Evolutionary conservation across 2,797 vertebrate species (phyloP), one percentile per base, ranked within the genome.

Genomic region (Acanthornis magna): DNA sequence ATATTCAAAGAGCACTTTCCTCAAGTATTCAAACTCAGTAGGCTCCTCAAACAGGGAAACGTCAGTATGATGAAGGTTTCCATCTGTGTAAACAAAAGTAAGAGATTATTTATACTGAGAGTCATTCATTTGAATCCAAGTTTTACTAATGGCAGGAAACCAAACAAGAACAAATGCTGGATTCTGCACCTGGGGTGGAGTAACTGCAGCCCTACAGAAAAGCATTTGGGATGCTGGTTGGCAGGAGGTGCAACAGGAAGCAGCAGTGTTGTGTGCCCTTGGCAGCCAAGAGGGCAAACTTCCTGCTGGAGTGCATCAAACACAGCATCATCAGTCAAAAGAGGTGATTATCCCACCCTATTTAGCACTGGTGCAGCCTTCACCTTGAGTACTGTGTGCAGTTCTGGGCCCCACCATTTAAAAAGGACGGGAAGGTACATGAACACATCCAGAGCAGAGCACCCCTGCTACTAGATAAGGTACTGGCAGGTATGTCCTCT

Each of bases 1-100:
- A 97, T 99, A 99, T 78, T 99, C 99, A 93, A 99, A 99, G 93
- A 99, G 93, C 92, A 99, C 99, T 96, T 99, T 99, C 97, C 98
- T 98, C 96, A 99, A 98, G 96, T 99, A 99, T 96, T 99, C 99
- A 96, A 99, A 98, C 95, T 99, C 99, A 1, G 99, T 98, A 94
- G 99, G 98, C 87, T 99, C 99, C 42, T 96, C 98, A 42, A 98
- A 98, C 27, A 98, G 96, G 8, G 98, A 98, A 43, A 97, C 89
- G 0, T 99, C 98, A 12, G 96, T 74, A 77, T 97, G 97, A 95
- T 98, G 97, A 79, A 98, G 97, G 90, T 97, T 98, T 72, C 96
- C 97, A 97, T 98, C 99, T 99, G 95, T 76, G 72, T 85, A 92
- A 89, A 79, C 22, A 51, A 81, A 89, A 94, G 93, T 19, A 95